Percentiles rank a stretch among this genome's conserved stretches.
Evolutionary conservation across 2,888 invertebrate genomes (phyloP).

Genomic region (Campoletis raptor): DNA sequence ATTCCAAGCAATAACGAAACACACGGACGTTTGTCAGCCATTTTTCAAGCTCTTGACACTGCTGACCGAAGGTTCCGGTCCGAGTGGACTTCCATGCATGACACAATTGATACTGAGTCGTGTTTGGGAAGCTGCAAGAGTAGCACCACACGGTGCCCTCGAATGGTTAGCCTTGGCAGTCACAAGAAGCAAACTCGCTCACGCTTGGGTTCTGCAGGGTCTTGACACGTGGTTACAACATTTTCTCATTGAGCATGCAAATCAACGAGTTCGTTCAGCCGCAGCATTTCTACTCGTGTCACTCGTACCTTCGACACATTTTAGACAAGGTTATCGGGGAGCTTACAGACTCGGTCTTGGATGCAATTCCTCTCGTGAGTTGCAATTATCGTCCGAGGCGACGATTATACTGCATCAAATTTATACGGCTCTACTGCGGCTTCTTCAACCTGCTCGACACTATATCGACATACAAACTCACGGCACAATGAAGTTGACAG

Average conservation of each 20-base stretch:
- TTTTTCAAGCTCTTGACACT: constrained; percentile 97
- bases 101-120: constrained; percentile 94
- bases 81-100: constrained; percentile 95
- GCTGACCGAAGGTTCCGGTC: constrained; percentile 93
- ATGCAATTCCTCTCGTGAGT: constrained; percentile 85
- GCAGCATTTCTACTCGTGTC: constrained; percentile 96
- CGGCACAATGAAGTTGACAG: constrained; percentile 96
- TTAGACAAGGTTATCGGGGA: constrained; percentile 93
- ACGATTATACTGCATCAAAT: constrained; percentile 88
- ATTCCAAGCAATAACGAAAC: constrained; percentile 95
- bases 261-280: constrained; percentile 95
- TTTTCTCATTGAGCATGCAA: constrained; percentile 93
- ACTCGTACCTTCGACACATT: constrained; percentile 95
- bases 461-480: constrained; percentile 95
- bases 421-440: constrained; percentile 90
- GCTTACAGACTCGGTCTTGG: constrained; percentile 87
- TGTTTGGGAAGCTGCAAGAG: constrained; percentile 96
- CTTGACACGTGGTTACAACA: constrained; percentile 96
- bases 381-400: constrained; percentile 86
- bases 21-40: constrained; percentile 95
- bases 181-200: constrained; percentile 95
- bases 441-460: constrained; percentile 93
- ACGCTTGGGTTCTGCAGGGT: constrained; percentile 96
- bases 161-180: constrained; percentile 94
- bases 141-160: constrained; percentile 95